A percentile compares a stretch with the other conserved stretches of the same genome.
Evolutionary conservation across 2,888 invertebrate genomes (phyloP).

Genomic region (Netelia fuscicornis): DNA sequence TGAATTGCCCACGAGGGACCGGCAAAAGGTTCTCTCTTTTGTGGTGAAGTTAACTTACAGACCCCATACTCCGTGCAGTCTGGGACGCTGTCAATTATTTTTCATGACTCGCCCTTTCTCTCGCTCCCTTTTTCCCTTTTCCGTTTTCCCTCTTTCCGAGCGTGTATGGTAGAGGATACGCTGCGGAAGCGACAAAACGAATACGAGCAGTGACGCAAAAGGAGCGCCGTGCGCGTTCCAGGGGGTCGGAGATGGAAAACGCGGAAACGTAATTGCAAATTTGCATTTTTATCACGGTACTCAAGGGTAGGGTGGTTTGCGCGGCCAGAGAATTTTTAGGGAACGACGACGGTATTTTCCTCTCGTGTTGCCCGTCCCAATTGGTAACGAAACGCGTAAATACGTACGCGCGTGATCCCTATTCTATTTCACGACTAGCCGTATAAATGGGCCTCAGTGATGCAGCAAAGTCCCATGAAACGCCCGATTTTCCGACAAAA

Average conservation of each 20-base stretch:
- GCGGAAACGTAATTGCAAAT: constrained; percentile 67
- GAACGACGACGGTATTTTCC: constrained; percentile 18
- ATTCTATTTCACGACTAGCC: constrained; percentile 51
- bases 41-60: constrained; percentile 43
- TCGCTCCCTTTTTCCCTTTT: constrained; percentile 7
- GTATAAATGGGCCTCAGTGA: constrained; percentile 44
- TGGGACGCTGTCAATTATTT: constrained; percentile 67
- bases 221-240: background rate
- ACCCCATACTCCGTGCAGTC: constrained; percentile 9
- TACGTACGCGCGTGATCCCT: constrained; percentile 11
- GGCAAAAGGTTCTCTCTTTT: constrained; percentile 31
- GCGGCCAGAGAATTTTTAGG: constrained; percentile 12
- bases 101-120: constrained; percentile 57
- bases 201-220: constrained; percentile 20
- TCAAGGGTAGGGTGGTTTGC: constrained; percentile 11
- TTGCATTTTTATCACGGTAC: constrained; percentile 70
- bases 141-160: constrained; percentile 14
- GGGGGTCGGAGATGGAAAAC: constrained; percentile 20
- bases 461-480: constrained; percentile 8
- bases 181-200: constrained; percentile 48
- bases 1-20: background rate
- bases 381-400: constrained; percentile 48
- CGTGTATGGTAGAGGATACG: constrained; percentile 26
- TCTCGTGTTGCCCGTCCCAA: constrained; percentile 27
- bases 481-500: background rate